phyloP scores from a whole-genome alignment of 2,113 vertebrate genomes.

The Myotis lucifugus region DNA sequence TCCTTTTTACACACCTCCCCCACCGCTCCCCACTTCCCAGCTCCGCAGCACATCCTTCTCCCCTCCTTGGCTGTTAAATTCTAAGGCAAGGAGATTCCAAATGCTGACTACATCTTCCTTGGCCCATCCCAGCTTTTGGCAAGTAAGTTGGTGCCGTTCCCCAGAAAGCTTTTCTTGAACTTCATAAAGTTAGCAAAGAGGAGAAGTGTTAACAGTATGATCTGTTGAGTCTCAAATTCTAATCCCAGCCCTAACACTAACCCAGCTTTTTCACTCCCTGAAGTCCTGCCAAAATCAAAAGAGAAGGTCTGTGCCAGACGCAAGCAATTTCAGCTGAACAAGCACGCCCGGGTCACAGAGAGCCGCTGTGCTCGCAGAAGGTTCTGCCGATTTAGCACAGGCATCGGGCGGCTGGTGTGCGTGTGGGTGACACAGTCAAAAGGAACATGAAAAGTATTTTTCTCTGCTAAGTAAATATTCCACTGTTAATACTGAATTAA shows the following conservation, averaged over 20 bases:
- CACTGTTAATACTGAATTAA: background rate
- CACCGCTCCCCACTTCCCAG: background rate
- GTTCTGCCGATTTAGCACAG: background rate
- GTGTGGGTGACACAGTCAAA: background rate
- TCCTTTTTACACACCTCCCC: slow-evolving; percentile 43
- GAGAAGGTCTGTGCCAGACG: slow-evolving; percentile 66
- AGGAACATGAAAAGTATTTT: background rate
- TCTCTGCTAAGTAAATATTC: slow-evolving; percentile 41
- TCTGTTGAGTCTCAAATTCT: slow-evolving; percentile 77
- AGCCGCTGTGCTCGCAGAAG: background rate
- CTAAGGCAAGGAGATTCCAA: slow-evolving; percentile 70
- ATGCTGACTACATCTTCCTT: slow-evolving; percentile 77
- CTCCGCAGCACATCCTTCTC: slow-evolving; percentile 42
- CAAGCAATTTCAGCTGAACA: slow-evolving; percentile 69
- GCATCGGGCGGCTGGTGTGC: background rate
- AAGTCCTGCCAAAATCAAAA: slow-evolving; percentile 70
- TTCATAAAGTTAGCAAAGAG: slow-evolving; percentile 80
- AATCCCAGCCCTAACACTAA: slow-evolving; percentile 77
- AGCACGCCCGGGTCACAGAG: slow-evolving; percentile 30
- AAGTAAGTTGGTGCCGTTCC: slow-evolving; percentile 63
- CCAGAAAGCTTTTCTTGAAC: slow-evolving; percentile 79
- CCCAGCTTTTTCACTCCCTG: slow-evolving; percentile 72
- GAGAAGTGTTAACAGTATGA: slow-evolving; percentile 79
- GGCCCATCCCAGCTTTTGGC: slow-evolving; percentile 75
- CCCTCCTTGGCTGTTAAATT: slow-evolving; percentile 68